phyloP scores from a whole-genome alignment of 1,140 invertebrate genomes.

The Panulirus ornatus region DNA sequence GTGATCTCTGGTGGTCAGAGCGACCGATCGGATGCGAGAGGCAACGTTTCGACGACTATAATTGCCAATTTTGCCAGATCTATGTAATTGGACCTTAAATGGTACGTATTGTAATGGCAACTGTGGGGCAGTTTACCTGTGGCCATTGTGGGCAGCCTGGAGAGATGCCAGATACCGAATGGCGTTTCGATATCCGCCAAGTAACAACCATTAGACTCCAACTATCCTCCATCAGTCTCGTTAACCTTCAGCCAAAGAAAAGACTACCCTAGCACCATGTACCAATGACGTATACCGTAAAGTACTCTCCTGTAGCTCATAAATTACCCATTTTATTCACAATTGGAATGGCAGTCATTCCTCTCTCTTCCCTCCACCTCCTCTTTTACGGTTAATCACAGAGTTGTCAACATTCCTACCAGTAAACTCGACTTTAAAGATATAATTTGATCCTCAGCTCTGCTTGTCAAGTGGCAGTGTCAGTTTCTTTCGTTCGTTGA shows the following conservation, averaged over 20 bases:
- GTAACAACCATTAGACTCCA: no score
- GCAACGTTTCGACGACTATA: constrained; percentile 33
- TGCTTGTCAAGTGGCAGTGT: not conserved
- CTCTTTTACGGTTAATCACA: constrained; percentile 39
- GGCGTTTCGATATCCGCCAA: no score
- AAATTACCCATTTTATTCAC: not conserved
- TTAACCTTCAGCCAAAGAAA: no score
- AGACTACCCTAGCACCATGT: no score
- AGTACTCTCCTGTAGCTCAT: no score
- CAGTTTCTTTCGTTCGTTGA: not conserved
- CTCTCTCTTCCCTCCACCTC: not conserved
- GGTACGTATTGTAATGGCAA: constrained; percentile 36
- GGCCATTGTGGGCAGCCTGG: not conserved
- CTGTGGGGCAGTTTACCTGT: constrained; percentile 20
- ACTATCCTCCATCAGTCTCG: no score
- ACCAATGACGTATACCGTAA: no score
- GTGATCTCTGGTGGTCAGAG: not conserved
- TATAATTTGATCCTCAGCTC: constrained; percentile 44
- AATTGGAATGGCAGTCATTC: not conserved
- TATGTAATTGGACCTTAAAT: constrained; percentile 55
- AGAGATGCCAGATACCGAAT: not conserved
- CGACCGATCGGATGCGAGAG: not conserved
- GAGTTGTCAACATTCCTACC: constrained; percentile 58
- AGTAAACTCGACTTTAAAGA: constrained; percentile 50
- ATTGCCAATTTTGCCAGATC: constrained; percentile 37